A percentile compares a stretch with the other conserved stretches of the same genome.
These are phyloP conservation scores for Scarus forsteni DNA, from an alignment of 2,797 vertebrate species.

Conservation along the genomic window DNA sequence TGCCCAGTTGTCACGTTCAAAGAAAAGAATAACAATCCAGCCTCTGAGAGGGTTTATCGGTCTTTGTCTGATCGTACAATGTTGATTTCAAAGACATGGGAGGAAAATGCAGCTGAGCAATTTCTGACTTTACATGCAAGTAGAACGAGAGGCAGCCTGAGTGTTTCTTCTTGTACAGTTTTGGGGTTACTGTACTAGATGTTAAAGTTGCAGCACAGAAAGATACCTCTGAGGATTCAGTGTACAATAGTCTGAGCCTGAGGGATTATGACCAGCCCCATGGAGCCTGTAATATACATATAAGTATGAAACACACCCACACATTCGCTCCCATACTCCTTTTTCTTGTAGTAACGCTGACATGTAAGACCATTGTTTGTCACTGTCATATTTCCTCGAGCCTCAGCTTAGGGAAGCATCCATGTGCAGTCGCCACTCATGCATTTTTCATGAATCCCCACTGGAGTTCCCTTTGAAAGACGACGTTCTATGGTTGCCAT, in stretches of 20 bases:
- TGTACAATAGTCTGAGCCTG: conserved; percentile 21
- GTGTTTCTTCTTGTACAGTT: conserved; percentile 36
- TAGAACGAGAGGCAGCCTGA: conserved; percentile 39
- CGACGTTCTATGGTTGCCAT: conserved; percentile 58
- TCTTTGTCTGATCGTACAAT: conserved; percentile 26
- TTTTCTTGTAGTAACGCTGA: conserved; percentile 48
- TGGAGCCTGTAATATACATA: conserved; percentile 54
- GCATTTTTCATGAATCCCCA: conserved; percentile 84
- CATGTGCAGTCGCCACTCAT: conserved; percentile 77
- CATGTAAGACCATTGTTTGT: conserved; percentile 77
- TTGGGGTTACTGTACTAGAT: conserved; percentile 4
- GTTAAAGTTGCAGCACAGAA: background rate
- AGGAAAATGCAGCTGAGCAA: conserved; percentile 13
- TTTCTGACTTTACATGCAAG: conserved; percentile 43
- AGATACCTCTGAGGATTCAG: conserved; percentile 30
- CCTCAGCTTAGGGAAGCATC: conserved; percentile 71
- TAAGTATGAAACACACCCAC: conserved; percentile 45
- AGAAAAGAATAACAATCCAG: conserved; percentile 15
- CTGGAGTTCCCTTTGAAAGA: conserved; percentile 70
- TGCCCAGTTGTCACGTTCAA: conserved; percentile 7
- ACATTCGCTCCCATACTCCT: conserved; percentile 44
- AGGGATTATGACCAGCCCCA: conserved; percentile 45
- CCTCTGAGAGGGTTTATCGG: conserved; percentile 28
- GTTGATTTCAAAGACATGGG: conserved; percentile 28
- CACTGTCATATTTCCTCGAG: conserved; percentile 73